Base-by-base conservation (phyloP, 2,888 invertebrate species). In the Yponomeuta malinellus region DNA sequence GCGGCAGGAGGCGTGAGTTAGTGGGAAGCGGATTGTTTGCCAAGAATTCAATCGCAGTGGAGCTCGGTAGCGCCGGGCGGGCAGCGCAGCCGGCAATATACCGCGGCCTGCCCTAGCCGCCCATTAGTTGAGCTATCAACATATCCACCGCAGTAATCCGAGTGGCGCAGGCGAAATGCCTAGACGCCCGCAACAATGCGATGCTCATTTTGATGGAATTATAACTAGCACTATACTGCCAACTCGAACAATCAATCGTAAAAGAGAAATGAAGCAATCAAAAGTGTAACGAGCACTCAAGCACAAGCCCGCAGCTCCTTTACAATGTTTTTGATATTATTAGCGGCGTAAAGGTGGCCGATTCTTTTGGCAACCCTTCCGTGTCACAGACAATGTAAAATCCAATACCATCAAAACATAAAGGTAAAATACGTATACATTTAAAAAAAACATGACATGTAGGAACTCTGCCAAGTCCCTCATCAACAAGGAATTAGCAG, bases 21-120 rank as follows among this genome's bases (percentile, higher is more conserved):
- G 74, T 73, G 73, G 43, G 15, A 59, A 59, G 52, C 66, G 77
- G 74, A 75, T 76, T 78, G 76, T 86, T 86, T 86, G 85, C 83
- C 82, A 85, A 83, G 85, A 84, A 84, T 85, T 87, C 85, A 88
- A 86, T 86, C 79, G 78, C n/a, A 71, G 68, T 8, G 43, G 43
- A 43, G 43, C 43, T 43, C 70, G 70, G 48, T 63, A 37, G 31
- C 65, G 15, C 3, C 29, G 48, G 63, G 63, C 69, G 15, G 15
- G 29, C 33, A 48, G 48, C 29, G 70, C 64, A 43, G 43, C 75
- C 76, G 78, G 82, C 82, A 81, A 82, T 82, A 81, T 81, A 80
- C 77, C 29, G 68, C 76, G 72, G 76, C 77, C 76, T 73, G 75
- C 74, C 23, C 76, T 74, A 78, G 75, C 76, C 79, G 76, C 76